Evolutionary conservation across 2,113 vertebrate genomes (phyloP).

Genomic region (Sapajus apella): DNA sequence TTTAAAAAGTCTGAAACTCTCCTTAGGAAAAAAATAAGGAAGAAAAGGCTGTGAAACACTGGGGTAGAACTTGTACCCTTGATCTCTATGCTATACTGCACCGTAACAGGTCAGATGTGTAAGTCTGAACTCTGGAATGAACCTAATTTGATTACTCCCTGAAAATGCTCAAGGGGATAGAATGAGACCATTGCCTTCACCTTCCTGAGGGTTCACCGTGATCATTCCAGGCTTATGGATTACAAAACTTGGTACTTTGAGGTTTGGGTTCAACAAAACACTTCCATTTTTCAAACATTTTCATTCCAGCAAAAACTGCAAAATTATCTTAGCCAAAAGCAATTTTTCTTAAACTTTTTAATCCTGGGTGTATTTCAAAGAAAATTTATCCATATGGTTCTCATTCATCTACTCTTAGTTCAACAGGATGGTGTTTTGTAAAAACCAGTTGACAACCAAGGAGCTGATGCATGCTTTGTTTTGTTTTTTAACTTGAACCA

Average conservation of each 20-base stretch:
- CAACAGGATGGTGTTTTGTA: constrained; percentile 72
- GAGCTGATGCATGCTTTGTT: neutral
- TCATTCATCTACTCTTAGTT: constrained; percentile 77
- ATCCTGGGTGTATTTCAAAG: constrained; percentile 73
- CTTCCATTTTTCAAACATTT: constrained; percentile 61
- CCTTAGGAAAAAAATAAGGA: neutral
- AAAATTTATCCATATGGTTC: constrained; percentile 75
- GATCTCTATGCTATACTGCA: accelerated
- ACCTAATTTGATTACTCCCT: neutral
- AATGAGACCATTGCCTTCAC: neutral
- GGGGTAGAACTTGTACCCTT: neutral
- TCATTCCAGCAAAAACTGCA: constrained; percentile 47
- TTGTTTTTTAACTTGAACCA: constrained; percentile 53
- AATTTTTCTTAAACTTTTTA: constrained; percentile 74
- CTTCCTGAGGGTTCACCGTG: neutral
- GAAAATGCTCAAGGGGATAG: neutral
- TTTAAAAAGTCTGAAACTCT: neutral
- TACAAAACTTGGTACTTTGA: neutral
- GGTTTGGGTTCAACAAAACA: constrained; percentile 22
- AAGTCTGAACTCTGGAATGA: neutral
- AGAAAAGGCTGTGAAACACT: neutral
- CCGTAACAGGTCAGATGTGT: neutral
- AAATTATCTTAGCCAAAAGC: constrained; percentile 56
- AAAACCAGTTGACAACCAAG: constrained; percentile 64
- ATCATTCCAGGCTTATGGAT: neutral